Conservation (phyloP, 2,113 vertebrate genomes). For the Menura novaehollandiae region DNA sequence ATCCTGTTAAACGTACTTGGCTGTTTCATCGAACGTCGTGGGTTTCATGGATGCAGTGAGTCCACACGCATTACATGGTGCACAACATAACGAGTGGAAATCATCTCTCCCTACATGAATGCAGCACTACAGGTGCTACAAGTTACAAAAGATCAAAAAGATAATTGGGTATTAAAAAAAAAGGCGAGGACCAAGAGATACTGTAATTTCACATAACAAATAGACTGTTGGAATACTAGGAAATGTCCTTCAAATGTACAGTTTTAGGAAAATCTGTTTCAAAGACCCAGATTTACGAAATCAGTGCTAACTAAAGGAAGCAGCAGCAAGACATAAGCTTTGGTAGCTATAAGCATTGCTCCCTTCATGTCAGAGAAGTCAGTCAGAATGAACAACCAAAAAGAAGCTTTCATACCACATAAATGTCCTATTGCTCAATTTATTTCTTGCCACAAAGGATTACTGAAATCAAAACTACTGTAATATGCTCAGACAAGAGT, state of each 20-base stretch:
- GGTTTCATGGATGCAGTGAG: neutral
- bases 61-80: accelerated
- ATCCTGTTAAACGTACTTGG: neutral
- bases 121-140: neutral
- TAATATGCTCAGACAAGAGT: neutral
- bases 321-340: neutral
- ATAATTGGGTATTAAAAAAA: neutral
- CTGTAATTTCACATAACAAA: neutral
- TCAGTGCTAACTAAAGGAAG: neutral
- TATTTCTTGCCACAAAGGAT: constrained; percentile 14
- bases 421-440: neutral
- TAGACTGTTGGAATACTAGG: neutral
- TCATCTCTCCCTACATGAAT: neutral
- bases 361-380: neutral
- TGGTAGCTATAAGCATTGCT: neutral
- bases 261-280: neutral
- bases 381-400: neutral
- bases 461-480: neutral
- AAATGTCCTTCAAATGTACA: neutral
- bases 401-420: neutral
- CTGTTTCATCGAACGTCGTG: accelerated
- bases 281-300: neutral
- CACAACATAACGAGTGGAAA: neutral
- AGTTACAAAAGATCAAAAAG: neutral
- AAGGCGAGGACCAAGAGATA: accelerated